Conservation (phyloP, 2,113 vertebrate genomes). For the Acrocephalus kingi region DNA sequence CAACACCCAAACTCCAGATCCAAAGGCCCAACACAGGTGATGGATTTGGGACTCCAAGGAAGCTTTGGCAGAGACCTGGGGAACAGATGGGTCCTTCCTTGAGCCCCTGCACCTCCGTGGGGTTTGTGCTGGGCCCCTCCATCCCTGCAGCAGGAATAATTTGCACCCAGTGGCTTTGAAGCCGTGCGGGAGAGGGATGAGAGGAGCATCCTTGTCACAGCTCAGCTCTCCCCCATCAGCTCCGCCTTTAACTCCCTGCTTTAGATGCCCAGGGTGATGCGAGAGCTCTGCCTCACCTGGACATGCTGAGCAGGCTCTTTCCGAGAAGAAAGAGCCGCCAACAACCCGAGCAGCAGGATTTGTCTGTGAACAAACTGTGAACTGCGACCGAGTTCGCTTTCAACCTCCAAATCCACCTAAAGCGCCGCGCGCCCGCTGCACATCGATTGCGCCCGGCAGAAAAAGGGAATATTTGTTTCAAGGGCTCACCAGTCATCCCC, state of each 20-base stretch:
- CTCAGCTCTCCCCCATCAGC: not conserved
- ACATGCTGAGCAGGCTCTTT: conserved; percentile 41
- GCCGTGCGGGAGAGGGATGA: not conserved
- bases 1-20: not conserved
- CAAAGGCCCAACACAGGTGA: not conserved
- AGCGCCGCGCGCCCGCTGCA: not conserved
- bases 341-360: conserved; percentile 52
- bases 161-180: not conserved
- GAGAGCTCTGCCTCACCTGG: conserved; percentile 43
- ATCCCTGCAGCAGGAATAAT: not conserved
- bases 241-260: conserved; percentile 24
- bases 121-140: fast-evolving
- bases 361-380: conserved; percentile 70
- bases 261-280: conserved; percentile 9
- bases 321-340: conserved; percentile 37
- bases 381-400: conserved; percentile 40
- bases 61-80: not conserved
- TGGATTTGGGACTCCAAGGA: not conserved
- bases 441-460: conserved; percentile 26
- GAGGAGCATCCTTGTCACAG: not conserved
- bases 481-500: conserved; percentile 52
- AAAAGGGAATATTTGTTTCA: conserved; percentile 17
- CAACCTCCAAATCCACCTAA: conserved; percentile 57
- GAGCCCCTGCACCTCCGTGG: not conserved
- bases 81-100: not conserved